phyloP scores from a whole-genome alignment of 2,888 invertebrate species.

The Clostera curtula region DNA sequence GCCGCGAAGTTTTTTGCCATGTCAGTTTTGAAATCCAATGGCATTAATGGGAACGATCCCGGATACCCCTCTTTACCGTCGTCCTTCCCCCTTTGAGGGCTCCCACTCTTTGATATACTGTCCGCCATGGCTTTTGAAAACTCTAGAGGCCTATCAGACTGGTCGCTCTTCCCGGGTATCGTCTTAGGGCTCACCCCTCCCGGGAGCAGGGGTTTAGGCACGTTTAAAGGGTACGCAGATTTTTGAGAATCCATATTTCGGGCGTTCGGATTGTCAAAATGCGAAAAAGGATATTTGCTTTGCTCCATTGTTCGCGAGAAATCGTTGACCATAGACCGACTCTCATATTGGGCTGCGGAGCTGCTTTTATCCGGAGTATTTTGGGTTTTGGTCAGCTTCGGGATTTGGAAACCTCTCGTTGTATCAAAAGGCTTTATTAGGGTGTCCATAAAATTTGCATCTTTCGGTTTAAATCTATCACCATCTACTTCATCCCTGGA shows the following conservation, averaged over 20 bases:
- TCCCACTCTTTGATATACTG: conserved; percentile 52
- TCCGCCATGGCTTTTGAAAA: conserved; percentile 55
- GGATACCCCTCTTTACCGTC: conserved; percentile 50
- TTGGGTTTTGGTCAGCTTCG: conserved; percentile 80
- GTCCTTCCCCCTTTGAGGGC: conserved; percentile 56
- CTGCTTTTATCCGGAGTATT: conserved; percentile 64
- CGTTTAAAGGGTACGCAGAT: conserved; percentile 59
- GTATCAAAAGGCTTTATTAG: conserved; percentile 85
- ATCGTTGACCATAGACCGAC: conserved; percentile 61
- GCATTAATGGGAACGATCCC: conserved; percentile 51
- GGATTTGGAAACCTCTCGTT: conserved; percentile 91
- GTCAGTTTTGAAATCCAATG: conserved; percentile 64
- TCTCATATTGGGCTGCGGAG: conserved; percentile 56
- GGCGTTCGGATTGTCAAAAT: conserved; percentile 50
- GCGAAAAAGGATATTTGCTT: conserved; percentile 60
- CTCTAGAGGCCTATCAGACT: conserved; percentile 49
- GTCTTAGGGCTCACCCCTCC: conserved; percentile 64
- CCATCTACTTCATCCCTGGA: conserved; percentile 78
- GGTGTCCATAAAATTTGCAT: conserved; percentile 79
- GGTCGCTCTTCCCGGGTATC: conserved; percentile 41
- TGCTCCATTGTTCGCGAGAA: conserved; percentile 58
- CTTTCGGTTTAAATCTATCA: conserved; percentile 78
- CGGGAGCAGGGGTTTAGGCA: conserved; percentile 62
- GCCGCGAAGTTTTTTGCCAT: conserved; percentile 62
- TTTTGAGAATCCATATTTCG: conserved; percentile 57